Evolutionary conservation across 2,888 invertebrate genomes (phyloP), one percentile per base, ranked within the genome.

Genomic region (Uloborus plumipes): DNA sequence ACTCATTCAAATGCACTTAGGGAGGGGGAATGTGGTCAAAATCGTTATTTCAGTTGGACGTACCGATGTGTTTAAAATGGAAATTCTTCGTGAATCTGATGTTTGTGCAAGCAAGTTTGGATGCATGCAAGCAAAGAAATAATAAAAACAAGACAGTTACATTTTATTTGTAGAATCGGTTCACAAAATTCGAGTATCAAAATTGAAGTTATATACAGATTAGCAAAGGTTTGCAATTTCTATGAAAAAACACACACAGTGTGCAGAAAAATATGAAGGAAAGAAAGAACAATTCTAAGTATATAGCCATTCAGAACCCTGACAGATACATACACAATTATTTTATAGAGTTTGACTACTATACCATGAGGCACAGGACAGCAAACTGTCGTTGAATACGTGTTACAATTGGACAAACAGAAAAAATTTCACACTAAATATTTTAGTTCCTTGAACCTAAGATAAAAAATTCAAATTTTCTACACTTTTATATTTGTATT

Each of bases 191-290:
- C 39, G 72, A 77, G 83, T 83, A 83, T 83, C 77, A 83, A 83
- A 83, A 83, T 31, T 77, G 77, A 72, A 75, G 72, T 62, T 83
- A 83, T 83, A 58, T 83, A 83, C 83, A 83, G 53, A 70, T 62
- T 70, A 53, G 76, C 70, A 73, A 77, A 69, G 62, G 73, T 53
- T 72, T 69, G 59, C 53, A 77, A 77, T 50, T 62, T 31, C 72
- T 77, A 83, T 81, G 74, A 77, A 59, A 66, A 74, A 53, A 83
- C 83, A 83, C 83, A 83, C 83, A 83, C 62, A 77, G 83, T 83
- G 83, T 83, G 83, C 83, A 83, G 61, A 69, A 71, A 59, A 72
- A 39, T 59, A 39, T 31, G 31, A 16, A 72, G 50, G 53, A 69
- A 59, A 59, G 6, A 70, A 70, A 70, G 51, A 20, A 66, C 26